Base-by-base conservation (phyloP, 2,113 vertebrate species). In the Scopus umbretta region DNA sequence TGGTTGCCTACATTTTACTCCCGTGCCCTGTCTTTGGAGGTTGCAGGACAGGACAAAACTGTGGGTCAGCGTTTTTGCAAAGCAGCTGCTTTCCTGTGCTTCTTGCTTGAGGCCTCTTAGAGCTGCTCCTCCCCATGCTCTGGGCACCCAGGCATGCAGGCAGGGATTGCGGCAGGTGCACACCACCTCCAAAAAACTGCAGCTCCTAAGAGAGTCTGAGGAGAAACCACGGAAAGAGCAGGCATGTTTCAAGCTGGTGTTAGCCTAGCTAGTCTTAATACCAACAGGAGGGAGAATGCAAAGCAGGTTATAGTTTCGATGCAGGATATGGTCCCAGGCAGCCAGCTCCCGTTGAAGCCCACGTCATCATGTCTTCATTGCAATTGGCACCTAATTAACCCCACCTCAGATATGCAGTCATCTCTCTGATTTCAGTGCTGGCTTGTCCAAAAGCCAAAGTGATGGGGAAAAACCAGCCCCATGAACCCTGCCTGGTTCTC, bases 1-100 rank as follows among this genome's bases (percentile, higher is more conserved):
- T 23, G 10, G 40, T 79, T 93, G 49, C 88, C 82, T 93, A 50
- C 13, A 6, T 97, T 95, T 93, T 92, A 75, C 93, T 96, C 96
- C 96, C 15, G 1, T 3, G 59, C 52, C 17, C 49, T 81, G 83
- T 94, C 84, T 87, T 88, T 23, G 56, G 79, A 80, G 67, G 45
- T 38, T 66, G 47, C 47, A 55, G 59, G 38, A 47, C 49, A 55
- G n/a, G 50, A 71, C 7, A 36, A 16, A 86, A 53, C 27, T 11
- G 56, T 1, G 0, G 47, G 16, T 67, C 47, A 75, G 62, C 32
- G 56, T 29, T 21, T 56, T 80, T 34, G 32, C 53, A 74, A 83
- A 86, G 26, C 49, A 67, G 86, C 52, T 87, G 59, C 70, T 53
- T 70, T 53, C 47, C 73, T 50, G 21, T 40, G 13, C 26, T 42